phyloP scores from a whole-genome alignment of 2,113 vertebrate genomes.

The Leptobrachium leishanense region DNA sequence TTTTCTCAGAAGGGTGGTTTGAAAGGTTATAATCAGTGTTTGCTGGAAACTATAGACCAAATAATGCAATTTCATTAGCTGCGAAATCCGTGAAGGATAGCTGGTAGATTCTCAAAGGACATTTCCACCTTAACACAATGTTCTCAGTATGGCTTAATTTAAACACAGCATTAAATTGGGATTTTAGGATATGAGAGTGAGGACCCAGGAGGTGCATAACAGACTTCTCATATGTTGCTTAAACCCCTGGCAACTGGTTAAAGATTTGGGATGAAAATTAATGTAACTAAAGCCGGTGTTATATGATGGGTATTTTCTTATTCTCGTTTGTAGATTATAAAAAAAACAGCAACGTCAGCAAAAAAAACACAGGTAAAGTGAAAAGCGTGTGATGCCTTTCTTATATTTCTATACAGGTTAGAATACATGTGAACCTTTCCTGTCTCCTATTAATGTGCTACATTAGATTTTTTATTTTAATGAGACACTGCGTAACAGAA shows the following conservation, averaged over 20 bases:
- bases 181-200: conserved; percentile 31
- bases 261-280: conserved; percentile 40
- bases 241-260: conserved; percentile 35
- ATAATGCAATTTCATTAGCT: background rate
- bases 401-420: too few species aligned
- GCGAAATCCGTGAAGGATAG: background rate
- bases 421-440: too few species aligned
- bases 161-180: conserved; percentile 23
- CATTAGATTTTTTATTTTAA: too few species aligned
- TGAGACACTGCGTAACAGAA: too few species aligned
- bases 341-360: conserved; percentile 34
- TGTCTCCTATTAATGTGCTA: too few species aligned
- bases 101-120: background rate
- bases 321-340: conserved; percentile 29
- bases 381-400: background rate
- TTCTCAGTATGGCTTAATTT: conserved; percentile 33
- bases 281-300: conserved; percentile 40
- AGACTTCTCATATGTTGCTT: conserved; percentile 28
- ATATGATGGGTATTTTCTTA: conserved; percentile 36
- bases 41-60: background rate
- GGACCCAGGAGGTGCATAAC: conserved; percentile 36
- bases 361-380: background rate
- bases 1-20: background rate
- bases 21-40: background rate
- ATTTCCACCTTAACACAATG: conserved; percentile 12